Conservation (phyloP, 2,888 invertebrate genomes). For the Amorpha juglandis region DNA sequence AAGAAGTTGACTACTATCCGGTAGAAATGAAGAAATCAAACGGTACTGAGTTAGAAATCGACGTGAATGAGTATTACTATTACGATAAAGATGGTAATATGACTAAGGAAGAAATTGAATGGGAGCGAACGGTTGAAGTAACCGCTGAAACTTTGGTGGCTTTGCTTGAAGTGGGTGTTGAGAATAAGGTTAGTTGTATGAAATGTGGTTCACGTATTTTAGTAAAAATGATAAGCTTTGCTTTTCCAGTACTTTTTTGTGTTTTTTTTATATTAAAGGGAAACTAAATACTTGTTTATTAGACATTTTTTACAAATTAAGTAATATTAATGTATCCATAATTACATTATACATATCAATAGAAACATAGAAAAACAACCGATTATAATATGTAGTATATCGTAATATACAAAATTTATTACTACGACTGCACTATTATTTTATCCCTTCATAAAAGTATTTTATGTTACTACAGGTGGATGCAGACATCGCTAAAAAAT, state of each 20-base stretch:
- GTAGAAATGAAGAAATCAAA: constrained; percentile 68
- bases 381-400: no score
- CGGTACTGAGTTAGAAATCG: constrained; percentile 64
- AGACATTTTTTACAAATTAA: no score
- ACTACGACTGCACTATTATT: no score
- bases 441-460: no score
- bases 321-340: no score
- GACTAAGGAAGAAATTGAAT: constrained; percentile 74
- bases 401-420: no score
- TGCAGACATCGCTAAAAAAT: constrained; percentile 79
- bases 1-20: constrained; percentile 81
- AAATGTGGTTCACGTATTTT: neutral
- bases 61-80: constrained; percentile 78
- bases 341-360: no score
- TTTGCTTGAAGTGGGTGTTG: constrained; percentile 85
- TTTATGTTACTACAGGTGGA: constrained; percentile 63
- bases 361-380: no score
- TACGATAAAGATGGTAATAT: constrained; percentile 81
- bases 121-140: constrained; percentile 84
- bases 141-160: constrained; percentile 86
- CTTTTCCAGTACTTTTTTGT: no score
- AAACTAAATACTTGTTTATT: no score
- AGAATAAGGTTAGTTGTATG: constrained; percentile 72
- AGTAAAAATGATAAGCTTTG: constrained; percentile 11
- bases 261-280: no score